A percentile compares a stretch with the other conserved stretches of the same genome.
phyloP scores from a whole-genome alignment of 1,140 invertebrate species.

The Drosophila albomicans region DNA sequence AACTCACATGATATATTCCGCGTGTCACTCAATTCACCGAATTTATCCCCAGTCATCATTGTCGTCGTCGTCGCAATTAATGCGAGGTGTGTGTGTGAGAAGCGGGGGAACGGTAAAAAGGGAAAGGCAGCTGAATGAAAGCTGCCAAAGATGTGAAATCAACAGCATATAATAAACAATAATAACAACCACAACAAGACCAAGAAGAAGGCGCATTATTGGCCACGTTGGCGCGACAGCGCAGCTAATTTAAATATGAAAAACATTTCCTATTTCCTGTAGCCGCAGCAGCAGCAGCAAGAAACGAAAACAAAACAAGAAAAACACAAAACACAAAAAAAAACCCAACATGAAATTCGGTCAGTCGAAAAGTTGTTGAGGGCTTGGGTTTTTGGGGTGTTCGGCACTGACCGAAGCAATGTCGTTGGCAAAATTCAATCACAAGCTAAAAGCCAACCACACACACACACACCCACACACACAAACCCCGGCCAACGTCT shows the following conservation, averaged over 20 bases:
- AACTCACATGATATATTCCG: constrained; percentile 48
- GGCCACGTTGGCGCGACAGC: constrained; percentile 39
- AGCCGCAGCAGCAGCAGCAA: not conserved
- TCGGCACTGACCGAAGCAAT: constrained; percentile 13
- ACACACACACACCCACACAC: not conserved
- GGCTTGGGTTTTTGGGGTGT: not conserved
- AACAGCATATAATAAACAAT: constrained; percentile 21
- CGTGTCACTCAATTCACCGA: constrained; percentile 38
- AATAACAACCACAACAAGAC: constrained; percentile 13
- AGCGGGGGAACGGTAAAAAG: not conserved
- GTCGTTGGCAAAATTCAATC: constrained; percentile 42
- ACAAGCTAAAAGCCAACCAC: constrained; percentile 24
- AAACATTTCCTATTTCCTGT: constrained; percentile 82
- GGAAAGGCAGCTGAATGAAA: constrained; percentile 33
- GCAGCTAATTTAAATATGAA: constrained; percentile 78
- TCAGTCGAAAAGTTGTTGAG: constrained; percentile 24
- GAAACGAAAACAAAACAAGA: constrained; percentile 2
- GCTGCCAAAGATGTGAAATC: constrained; percentile 43
- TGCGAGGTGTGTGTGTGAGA: constrained; percentile 4
- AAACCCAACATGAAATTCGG: constrained; percentile 35
- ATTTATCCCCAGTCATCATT: constrained; percentile 41
- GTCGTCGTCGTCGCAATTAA: constrained; percentile 40
- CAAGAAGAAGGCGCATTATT: constrained; percentile 18
- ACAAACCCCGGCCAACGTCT: not conserved
- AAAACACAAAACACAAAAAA: constrained; percentile 2